Evolutionary conservation across 2,113 vertebrate species (phyloP), one percentile per base, ranked within the genome.

Genomic region (Limanda limanda): DNA sequence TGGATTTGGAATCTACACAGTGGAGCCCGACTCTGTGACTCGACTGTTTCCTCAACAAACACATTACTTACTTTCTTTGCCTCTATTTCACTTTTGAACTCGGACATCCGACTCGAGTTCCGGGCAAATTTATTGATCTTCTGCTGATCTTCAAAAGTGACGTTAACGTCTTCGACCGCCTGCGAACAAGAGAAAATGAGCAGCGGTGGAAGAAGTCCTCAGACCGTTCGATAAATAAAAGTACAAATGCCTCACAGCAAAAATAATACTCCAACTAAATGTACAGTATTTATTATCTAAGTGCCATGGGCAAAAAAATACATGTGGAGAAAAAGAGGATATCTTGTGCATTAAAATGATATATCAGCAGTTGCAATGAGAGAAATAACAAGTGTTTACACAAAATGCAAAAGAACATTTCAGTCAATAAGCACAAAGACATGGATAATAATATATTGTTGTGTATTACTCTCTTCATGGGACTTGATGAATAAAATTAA

Each of bases 91-190:
- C 98, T 97, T 81, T 97, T 98, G 10, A 99, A 91, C 89, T 99
- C 98, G 0, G 95, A 96, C 90, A 98, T 96, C 82, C 97, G 96
- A 90, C 92, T 99, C 42, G 97, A 98, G 70, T 97, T 98, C 87
- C 97, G 95, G n/a, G 98, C 98, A 88, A 99, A 99, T 63, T 97
- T 98, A 81, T 99, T 99, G 79, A 99, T 99, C 92, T 97, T 99
- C 86, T 99, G 97, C 31, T 99, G 98, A 86, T 99, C 98, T 90
- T 98, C 98, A 70, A 98, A 99, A 0, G 97, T 99, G 52, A 99
- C 98, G 1, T 97, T 97, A 58, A 99, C 97, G 71, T 99, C 98
- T 91, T 99, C 97, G 60, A 96, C 97, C 55, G 94, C 97, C 97
- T 98, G 89, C 0, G 74, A n/a, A 73, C 2, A 58, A 52, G 15